Base-by-base conservation (phyloP, 2,888 invertebrate genomes). In the Anthrax anthrax region DNA sequence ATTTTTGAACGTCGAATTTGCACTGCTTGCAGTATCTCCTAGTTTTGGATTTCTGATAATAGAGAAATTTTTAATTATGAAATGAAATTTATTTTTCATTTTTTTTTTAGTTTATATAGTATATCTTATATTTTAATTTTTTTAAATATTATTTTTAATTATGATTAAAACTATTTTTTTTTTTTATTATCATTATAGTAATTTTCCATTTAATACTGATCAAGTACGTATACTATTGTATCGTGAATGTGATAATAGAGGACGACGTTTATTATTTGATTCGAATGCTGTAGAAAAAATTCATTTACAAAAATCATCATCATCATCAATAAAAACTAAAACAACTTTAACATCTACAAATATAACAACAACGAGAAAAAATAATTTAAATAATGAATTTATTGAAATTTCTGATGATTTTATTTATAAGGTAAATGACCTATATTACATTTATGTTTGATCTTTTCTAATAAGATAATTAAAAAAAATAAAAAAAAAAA, bases 241-340 rank as follows among this genome's bases (percentile, higher is more conserved):
- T 69, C 78, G 81, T 61, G 91, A 91, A 72, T 86, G 87, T 65
- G 89, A 90, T 62, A 79, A 81, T 67, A 74, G 81, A 50, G 88
- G 87, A 23, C 73, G 87, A 50, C 81, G 81, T 57, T 70, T 91
- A 36, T 72, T 91, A 45, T 91, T 88, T 63, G 91, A 91, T 67
- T 90, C 90, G 1, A 73, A 78, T 53, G 75, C 81, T 16, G 70
- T 78, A 57, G 73, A 78, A 60, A 77, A 77, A 70, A 70, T 78
- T 44, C 68, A 71, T 50, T 58, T 74, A 1, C 53, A 49, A 51
- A 44, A 37, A 12, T 43, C 41, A 38, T 37, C 54, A 42, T 43
- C 44, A 12, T 36, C 46, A 3, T 16, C 18, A 8, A 47, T 44
- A 43, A 42, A 48, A 13, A n/a, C 19, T 27, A 37, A 27, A 13